Conservation (phyloP, 1,140 invertebrate genomes). For the Diorhabda elongata region DNA sequence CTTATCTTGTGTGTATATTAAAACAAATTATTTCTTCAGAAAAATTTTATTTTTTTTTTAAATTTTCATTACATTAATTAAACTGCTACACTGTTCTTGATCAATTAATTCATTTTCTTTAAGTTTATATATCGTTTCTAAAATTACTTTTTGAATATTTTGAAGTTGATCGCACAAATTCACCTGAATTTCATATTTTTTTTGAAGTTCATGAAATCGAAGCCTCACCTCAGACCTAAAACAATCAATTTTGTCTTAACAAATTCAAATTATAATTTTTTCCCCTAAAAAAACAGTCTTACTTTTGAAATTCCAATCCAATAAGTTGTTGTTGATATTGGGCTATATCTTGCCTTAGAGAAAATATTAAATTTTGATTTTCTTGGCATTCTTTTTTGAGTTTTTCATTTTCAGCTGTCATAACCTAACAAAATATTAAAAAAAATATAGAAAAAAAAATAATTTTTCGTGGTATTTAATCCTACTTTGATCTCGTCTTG, state of each 20-base stretch:
- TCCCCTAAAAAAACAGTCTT: neutral
- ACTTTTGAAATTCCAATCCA: slow-evolving; percentile 31
- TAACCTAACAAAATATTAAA: too few relatives aligned
- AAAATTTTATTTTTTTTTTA: too few relatives aligned
- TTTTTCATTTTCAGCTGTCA: neutral
- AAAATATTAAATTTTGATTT: slow-evolving; percentile 21
- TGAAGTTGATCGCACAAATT: slow-evolving; percentile 26
- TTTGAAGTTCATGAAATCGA: slow-evolving; percentile 31
- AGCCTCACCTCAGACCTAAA: slow-evolving; percentile 30
- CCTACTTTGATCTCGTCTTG: too few relatives aligned
- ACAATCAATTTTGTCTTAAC: neutral
- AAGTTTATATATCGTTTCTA: slow-evolving; percentile 24
- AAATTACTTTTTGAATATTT: slow-evolving; percentile 23
- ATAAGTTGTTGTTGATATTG: slow-evolving; percentile 28
- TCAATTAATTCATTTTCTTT: slow-evolving; percentile 24
- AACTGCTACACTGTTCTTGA: slow-evolving; percentile 20
- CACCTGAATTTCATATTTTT: slow-evolving; percentile 30
- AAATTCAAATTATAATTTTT: too few relatives aligned
- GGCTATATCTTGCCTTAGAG: slow-evolving; percentile 26
- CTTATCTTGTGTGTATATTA: too few relatives aligned
- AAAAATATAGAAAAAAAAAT: too few relatives aligned
- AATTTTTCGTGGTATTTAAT: too few relatives aligned
- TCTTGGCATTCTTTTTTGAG: slow-evolving; percentile 21
- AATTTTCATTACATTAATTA: slow-evolving; percentile 19
- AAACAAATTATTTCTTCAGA: too few relatives aligned